phyloP scores from a whole-genome alignment of 2,113 vertebrate species.

The Baryphthengus martii region DNA sequence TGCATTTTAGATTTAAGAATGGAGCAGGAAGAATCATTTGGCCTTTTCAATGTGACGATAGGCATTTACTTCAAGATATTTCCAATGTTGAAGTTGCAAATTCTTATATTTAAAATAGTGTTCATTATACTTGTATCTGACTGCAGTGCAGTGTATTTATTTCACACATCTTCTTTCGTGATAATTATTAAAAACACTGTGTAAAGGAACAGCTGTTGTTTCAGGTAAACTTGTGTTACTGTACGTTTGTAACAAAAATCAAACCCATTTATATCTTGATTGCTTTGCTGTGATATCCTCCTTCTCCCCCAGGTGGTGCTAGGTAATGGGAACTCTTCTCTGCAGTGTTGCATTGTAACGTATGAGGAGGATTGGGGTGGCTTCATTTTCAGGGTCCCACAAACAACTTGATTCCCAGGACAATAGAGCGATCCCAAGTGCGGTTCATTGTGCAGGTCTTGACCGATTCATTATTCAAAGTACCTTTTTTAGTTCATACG shows the following conservation, averaged over 20 bases:
- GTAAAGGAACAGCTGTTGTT: slow-evolving; percentile 10
- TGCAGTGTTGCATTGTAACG: background rate
- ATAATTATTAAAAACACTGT: slow-evolving; percentile 20
- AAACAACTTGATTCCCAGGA: background rate
- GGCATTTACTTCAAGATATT: background rate
- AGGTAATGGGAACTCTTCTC: background rate
- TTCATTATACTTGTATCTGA: background rate
- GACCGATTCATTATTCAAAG: background rate
- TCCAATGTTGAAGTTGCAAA: background rate
- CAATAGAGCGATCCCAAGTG: background rate
- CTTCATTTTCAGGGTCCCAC: background rate
- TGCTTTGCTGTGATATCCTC: background rate
- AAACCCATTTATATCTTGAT: background rate
- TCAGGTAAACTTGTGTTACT: background rate
- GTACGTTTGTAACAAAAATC: background rate
- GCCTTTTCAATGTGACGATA: background rate
- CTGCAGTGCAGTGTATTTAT: slow-evolving; percentile 44
- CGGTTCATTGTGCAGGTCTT: background rate
- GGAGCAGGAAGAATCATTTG: background rate
- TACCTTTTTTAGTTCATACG: background rate
- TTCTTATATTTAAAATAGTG: background rate
- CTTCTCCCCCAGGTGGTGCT: background rate
- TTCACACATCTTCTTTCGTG: slow-evolving; percentile 15
- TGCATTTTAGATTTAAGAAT: background rate
- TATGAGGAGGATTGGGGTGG: background rate